Evolutionary conservation across 2,888 invertebrate species (phyloP), one percentile per base, ranked within the genome.

Genomic region (Pandemis heparana): DNA sequence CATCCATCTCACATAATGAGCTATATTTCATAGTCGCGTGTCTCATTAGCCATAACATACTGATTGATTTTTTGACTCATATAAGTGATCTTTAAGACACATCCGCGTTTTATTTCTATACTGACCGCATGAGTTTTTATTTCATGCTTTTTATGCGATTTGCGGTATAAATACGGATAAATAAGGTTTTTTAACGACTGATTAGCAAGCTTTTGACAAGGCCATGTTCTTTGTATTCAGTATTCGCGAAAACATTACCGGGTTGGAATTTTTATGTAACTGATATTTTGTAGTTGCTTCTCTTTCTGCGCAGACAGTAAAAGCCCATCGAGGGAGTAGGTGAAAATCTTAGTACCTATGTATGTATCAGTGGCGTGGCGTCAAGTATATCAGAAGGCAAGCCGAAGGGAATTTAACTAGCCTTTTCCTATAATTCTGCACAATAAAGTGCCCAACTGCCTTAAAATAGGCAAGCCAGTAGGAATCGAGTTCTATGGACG

Each of bases 1-100:
- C 46, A 68, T 66, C 23, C 41, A 61, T 72, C 62, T 63, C 16
- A 53, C 1, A 56, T 63, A 61, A 68, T 18, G 39, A 72, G 62
- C 18, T 16, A 38, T 53, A 61, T 53, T 9, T 48, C 56, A 68
- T 53, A 63, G 14, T n/a, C 16, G 18, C 18, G 16, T 63, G 53
- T 43, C n/a, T 53, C 53, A 53, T 51, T 53, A 53, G 53, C 16
- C 9, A 51, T 53, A 18, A 53, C 23, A 23, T 23, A 56, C 12
- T 56, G 56, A 56, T 56, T 56, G 56, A 56, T 56, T 12, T 56
- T 23, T 56, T 56, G 56, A 56, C 23, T 23, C 7, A 23, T 12
- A 12, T 10, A 8, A 56, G 10, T 56, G 23, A 56, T 56, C 23
- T 23, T 56, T 12, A 10, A 56, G 23, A 12, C 56, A 23, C 18